Conservation (phyloP, 2,888 invertebrate species). For the Plagodis dolabraria region DNA sequence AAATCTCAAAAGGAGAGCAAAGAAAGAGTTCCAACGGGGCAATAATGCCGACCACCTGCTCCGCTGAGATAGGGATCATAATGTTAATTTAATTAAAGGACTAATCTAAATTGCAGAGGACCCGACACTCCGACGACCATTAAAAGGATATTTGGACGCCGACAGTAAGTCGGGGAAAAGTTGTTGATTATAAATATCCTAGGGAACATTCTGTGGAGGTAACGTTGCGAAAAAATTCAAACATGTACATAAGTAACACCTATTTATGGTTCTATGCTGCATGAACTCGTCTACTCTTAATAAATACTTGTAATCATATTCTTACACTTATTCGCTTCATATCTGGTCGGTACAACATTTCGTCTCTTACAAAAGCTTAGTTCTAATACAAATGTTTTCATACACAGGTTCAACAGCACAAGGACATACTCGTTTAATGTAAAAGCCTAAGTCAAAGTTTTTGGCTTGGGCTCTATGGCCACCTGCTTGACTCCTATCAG, state of each 20-base stretch:
- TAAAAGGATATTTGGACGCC: slow-evolving; percentile 82
- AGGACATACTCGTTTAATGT: too few relatives aligned
- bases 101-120: slow-evolving; percentile 85
- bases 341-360: too few relatives aligned
- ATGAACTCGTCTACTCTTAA: slow-evolving; percentile 31
- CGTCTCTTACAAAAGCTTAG: too few relatives aligned
- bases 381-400: too few relatives aligned
- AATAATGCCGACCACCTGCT: slow-evolving; percentile 81
- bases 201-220: slow-evolving; percentile 65
- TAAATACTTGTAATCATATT: slow-evolving; percentile 26
- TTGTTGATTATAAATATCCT: slow-evolving; percentile 79
- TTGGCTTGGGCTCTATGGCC: too few relatives aligned
- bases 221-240: slow-evolving; percentile 61
- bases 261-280: slow-evolving; percentile 34
- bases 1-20: slow-evolving; percentile 56
- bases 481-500: too few relatives aligned
- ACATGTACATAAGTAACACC: slow-evolving; percentile 55
- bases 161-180: slow-evolving; percentile 74
- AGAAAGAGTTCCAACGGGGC: slow-evolving; percentile 70
- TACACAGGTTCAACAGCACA: too few relatives aligned
- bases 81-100: slow-evolving; percentile 85
- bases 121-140: slow-evolving; percentile 80
- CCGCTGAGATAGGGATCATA: slow-evolving; percentile 81
- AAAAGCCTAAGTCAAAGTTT: too few relatives aligned
- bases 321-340: too few relatives aligned